A percentile compares a stretch with the other conserved stretches of the same genome.
These are phyloP conservation scores for Tragelaphus imberbis DNA, from an alignment of 2,113 vertebrate genomes.

Conservation along the genomic window DNA sequence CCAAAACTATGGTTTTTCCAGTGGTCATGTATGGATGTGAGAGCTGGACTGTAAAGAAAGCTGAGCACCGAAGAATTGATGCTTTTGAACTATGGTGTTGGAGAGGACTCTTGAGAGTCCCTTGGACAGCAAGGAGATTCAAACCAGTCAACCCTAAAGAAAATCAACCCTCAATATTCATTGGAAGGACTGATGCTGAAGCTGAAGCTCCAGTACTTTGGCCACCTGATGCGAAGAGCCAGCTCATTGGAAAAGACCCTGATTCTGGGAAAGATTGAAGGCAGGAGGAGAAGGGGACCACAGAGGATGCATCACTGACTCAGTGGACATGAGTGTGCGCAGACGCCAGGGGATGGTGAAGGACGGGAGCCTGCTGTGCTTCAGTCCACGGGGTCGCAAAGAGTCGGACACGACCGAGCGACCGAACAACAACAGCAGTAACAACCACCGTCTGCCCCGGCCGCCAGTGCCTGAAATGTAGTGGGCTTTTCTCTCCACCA, in stretches of 20 bases:
- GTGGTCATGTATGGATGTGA: neutral
- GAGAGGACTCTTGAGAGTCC: neutral
- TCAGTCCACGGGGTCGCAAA: neutral
- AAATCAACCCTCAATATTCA: neutral
- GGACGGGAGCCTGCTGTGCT: neutral
- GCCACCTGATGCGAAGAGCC: neutral
- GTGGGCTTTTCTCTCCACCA: neutral
- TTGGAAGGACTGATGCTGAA: neutral
- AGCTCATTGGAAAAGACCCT: neutral
- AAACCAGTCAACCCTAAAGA: neutral
- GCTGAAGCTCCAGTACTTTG: neutral
- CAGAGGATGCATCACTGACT: neutral
- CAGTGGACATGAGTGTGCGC: neutral
- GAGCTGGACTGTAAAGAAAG: neutral
- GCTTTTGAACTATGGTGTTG: neutral
- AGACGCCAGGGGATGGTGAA: neutral
- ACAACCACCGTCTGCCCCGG: neutral
- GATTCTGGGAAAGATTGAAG: neutral
- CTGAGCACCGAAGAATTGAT: neutral
- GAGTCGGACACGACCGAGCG: neutral
- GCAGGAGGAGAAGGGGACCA: neutral
- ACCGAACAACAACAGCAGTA: neutral
- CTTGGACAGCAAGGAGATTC: neutral
- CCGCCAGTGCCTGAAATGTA: neutral
- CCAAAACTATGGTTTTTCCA: neutral